Evolutionary conservation across 2,888 invertebrate species (phyloP), one percentile per base, ranked within the genome.

Genomic region (Seira sanloemensis): DNA sequence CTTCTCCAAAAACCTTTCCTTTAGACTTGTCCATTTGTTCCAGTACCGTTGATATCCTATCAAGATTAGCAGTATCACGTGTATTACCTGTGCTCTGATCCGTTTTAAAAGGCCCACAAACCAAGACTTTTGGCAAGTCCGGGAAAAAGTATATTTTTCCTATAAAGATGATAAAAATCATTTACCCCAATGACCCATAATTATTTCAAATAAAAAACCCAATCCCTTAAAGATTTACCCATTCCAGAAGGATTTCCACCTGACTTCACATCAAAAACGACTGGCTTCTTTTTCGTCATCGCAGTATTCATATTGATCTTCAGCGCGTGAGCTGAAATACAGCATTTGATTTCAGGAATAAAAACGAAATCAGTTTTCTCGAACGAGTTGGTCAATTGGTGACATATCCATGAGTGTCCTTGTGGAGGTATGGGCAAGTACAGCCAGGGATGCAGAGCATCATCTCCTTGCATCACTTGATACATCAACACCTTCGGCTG

Each of bases 91-190:
- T 72, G 1, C 74, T 76, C 62, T 82, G 78, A 68, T 76, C 69
- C 7, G 79, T 82, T 69, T 62, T 79, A 67, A 86, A 86, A 1
- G 86, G 86, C 5, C 86, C 86, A 62, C 86, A 86, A 23, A 86
- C 54, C 27, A 86, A 77, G n/a, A 84, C 78, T 74, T 78, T 83
- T 2, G 83, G 82, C 21, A 86, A 65, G 26, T 82, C 68, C 12
- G 86, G 86, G 16, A 86, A 84, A 16, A 86, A 77, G 58, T 86
- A 86, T 23, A 86, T 83, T 58, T 76, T 72, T 12, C 86, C 86
- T 83, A 46, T 62, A 62, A n/a, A 72, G 18, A 12, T 16, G 66
- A 54, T 50, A 25, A 58, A 24, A 58, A 19, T 37, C n/a, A n/a
- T 37, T 37, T 37, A 37, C 5, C 4, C 4, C 37, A 37, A 37